phyloP scores from a whole-genome alignment of 35 echinoderm and acorn worm genomes.

The Chiridota heheva region DNA sequence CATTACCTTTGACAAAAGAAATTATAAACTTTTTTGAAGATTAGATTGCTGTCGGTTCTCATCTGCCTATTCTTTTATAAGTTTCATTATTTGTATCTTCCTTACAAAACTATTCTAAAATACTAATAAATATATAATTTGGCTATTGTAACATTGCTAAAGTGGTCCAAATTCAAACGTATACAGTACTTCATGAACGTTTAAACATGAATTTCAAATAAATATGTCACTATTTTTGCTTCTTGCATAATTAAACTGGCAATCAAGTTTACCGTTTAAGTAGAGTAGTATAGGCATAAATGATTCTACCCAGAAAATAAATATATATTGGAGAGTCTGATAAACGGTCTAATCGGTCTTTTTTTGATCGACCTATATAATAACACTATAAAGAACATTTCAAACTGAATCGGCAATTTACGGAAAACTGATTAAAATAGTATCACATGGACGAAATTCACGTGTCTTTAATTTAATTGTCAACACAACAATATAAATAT shows the following conservation, averaged over 20 bases:
- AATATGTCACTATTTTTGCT: too few species aligned
- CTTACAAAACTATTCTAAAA: neutral
- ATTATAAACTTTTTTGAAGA: neutral
- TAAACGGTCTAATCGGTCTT: too few species aligned
- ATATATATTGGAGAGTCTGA: too few species aligned
- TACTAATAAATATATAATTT: neutral
- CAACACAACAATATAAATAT: neutral
- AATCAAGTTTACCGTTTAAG: too few species aligned
- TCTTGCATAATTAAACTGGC: too few species aligned
- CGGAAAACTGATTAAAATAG: neutral
- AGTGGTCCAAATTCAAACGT: too few species aligned
- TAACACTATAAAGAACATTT: too few species aligned
- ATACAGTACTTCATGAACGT: too few species aligned
- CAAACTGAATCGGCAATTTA: neutral
- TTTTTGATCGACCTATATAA: too few species aligned
- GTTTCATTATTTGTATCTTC: neutral
- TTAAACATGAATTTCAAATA: too few species aligned
- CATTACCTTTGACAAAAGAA: constrained; percentile 34
- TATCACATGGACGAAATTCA: neutral
- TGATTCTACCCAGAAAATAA: too few species aligned
- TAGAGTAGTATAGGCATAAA: too few species aligned
- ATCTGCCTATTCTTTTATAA: neutral
- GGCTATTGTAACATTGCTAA: neutral
- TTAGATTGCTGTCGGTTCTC: neutral
- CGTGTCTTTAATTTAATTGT: neutral